Percentiles rank a stretch among this genome's conserved stretches.
Conservation (phyloP, 2,113 vertebrate species). For the Uropsilus gracilis region DNA sequence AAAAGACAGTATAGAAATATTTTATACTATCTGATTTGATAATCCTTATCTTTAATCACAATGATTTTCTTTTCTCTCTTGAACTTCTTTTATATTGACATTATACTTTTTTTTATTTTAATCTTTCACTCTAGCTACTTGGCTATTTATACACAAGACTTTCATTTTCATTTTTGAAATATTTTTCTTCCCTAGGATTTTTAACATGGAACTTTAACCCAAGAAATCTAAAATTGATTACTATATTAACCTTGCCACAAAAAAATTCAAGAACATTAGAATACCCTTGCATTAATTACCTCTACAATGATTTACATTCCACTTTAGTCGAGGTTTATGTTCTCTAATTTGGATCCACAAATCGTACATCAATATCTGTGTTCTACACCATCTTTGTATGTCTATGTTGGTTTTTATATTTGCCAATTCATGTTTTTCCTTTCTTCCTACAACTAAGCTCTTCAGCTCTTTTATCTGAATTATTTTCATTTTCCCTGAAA, state of each 20-base stretch:
- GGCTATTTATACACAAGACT: not conserved
- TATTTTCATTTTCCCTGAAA: constrained; percentile 8
- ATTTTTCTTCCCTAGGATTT: not conserved
- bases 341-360: not conserved
- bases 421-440: not conserved
- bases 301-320: not conserved
- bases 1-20: not conserved
- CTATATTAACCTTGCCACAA: not conserved
- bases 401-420: not conserved
- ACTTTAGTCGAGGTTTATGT: not conserved
- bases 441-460: not conserved
- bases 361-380: not conserved
- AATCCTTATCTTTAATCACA: not conserved
- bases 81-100: not conserved
- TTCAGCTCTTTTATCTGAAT: not conserved
- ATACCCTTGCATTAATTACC: not conserved
- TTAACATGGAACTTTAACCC: not conserved
- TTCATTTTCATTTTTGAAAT: not conserved
- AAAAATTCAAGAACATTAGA: not conserved
- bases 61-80: not conserved
- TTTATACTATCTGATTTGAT: not conserved
- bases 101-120: not conserved
- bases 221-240: not conserved
- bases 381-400: not conserved
- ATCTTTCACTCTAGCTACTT: not conserved